Evolutionary conservation across 2,797 vertebrate species (phyloP).

Genomic region (Bradypodion pumilum): DNA sequence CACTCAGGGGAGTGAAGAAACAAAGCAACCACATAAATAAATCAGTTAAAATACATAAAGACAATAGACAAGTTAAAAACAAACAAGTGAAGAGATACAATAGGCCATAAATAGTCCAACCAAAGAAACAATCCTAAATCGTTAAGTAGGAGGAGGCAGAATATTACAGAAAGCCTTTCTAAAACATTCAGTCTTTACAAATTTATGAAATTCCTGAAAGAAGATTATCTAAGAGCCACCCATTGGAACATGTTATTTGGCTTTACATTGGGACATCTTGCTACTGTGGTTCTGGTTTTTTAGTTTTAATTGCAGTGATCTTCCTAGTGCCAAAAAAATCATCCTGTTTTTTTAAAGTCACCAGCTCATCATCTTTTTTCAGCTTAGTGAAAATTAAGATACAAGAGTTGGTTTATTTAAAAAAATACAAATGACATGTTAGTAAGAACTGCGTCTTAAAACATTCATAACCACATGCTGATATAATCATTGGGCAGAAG

Average conservation of each 20-base stretch:
- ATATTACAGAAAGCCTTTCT: too few relatives aligned
- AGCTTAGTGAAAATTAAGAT: not conserved
- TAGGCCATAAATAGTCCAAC: too few relatives aligned
- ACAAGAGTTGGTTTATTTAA: not conserved
- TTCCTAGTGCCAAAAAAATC: not conserved
- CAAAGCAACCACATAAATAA: too few relatives aligned
- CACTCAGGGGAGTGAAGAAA: too few relatives aligned
- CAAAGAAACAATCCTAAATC: too few relatives aligned
- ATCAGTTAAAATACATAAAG: too few relatives aligned
- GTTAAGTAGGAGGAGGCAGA: too few relatives aligned
- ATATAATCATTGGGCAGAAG: not conserved
- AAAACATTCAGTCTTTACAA: too few relatives aligned
- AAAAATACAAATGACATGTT: not conserved
- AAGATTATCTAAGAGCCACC: not conserved
- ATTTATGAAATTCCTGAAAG: too few relatives aligned
- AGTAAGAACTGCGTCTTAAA: not conserved
- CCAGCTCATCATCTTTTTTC: fast-evolving
- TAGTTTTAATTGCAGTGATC: not conserved
- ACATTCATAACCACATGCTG: not conserved
- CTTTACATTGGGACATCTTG: not conserved
- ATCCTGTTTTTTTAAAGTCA: not conserved
- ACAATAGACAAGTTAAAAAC: too few relatives aligned
- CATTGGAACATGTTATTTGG: not conserved
- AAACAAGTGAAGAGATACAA: too few relatives aligned
- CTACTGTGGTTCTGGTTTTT: not conserved